Conservation (phyloP, 1,140 invertebrate species). For the Drosophila carrolli region DNA sequence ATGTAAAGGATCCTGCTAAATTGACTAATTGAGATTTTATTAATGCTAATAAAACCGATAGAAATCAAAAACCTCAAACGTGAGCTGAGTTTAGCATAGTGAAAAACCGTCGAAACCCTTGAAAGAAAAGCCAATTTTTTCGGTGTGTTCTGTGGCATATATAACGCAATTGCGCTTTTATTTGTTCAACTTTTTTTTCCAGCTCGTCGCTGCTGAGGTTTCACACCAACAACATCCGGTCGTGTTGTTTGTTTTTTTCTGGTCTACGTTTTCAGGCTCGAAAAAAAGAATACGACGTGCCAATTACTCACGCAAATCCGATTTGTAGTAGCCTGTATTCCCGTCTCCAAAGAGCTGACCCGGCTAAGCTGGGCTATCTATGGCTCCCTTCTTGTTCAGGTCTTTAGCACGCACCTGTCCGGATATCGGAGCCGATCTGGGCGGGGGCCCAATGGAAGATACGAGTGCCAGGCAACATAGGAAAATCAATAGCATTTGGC, state of each 20-base stretch:
- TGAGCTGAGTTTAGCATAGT: neutral
- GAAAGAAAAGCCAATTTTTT: conserved; percentile 16
- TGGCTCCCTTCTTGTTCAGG: conserved; percentile 35
- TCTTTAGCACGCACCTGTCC: conserved; percentile 47
- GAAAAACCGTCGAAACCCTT: conserved; percentile 9
- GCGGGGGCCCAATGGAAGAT: neutral
- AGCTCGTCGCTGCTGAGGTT: conserved; percentile 69
- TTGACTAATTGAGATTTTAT: neutral
- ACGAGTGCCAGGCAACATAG: conserved; percentile 14
- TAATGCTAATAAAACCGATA: neutral
- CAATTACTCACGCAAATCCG: conserved; percentile 83
- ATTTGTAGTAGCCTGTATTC: conserved; percentile 66
- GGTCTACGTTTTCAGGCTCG: conserved; percentile 44
- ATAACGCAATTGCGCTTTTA: conserved; percentile 59
- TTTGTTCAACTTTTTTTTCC: conserved; percentile 34
- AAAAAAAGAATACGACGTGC: conserved; percentile 63
- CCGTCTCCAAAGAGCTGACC: conserved; percentile 32
- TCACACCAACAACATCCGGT: conserved; percentile 58
- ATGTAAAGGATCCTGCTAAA: no score
- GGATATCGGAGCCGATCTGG: conserved; percentile 42
- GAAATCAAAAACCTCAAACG: neutral
- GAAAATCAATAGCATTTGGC: conserved; percentile 81
- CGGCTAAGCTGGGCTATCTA: conserved; percentile 36
- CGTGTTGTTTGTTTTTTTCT: conserved; percentile 36
- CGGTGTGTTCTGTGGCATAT: conserved; percentile 21